These are phyloP conservation scores for Acanthosoma haemorrhoidale DNA, from an alignment of 2,888 invertebrate genomes.

Conservation along the genomic window DNA sequence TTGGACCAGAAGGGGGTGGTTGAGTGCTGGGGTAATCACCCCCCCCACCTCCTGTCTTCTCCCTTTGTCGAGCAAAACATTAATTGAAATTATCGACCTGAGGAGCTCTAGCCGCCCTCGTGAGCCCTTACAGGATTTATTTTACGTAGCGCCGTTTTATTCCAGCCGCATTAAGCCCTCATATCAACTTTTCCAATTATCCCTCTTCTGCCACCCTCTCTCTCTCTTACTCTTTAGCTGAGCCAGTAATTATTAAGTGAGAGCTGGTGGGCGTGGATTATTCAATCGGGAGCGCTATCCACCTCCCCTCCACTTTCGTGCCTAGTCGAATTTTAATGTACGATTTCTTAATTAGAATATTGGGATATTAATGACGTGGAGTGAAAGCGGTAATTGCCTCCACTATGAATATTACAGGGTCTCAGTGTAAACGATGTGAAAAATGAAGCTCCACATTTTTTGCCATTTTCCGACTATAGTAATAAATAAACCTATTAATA, in stretches of 20 bases:
- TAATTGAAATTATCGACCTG: slow-evolving; percentile 31
- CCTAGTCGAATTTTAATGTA: background rate
- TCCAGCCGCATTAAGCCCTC: slow-evolving; percentile 18
- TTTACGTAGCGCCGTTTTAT: slow-evolving; percentile 17
- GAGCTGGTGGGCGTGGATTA: background rate
- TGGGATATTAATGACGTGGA: background rate
- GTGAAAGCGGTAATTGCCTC: background rate
- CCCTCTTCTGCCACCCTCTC: background rate
- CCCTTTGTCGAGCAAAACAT: slow-evolving; percentile 27
- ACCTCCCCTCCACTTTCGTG: background rate
- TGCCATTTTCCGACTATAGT: no score
- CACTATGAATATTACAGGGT: background rate
- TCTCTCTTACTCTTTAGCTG: background rate
- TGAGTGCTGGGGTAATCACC: slow-evolving; percentile 8
- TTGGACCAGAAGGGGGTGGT: background rate
- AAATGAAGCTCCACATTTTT: no score
- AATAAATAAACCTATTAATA: no score
- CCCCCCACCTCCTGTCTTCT: slow-evolving; percentile 20
- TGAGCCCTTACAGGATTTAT: background rate
- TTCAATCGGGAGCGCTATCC: background rate
- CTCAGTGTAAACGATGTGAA: no score
- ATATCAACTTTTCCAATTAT: slow-evolving; percentile 27
- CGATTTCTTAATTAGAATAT: slow-evolving; percentile 7
- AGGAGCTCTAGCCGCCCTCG: background rate
- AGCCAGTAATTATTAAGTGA: slow-evolving; percentile 8